phyloP scores from a whole-genome alignment of 2,797 vertebrate species.

The Mus caroli region DNA sequence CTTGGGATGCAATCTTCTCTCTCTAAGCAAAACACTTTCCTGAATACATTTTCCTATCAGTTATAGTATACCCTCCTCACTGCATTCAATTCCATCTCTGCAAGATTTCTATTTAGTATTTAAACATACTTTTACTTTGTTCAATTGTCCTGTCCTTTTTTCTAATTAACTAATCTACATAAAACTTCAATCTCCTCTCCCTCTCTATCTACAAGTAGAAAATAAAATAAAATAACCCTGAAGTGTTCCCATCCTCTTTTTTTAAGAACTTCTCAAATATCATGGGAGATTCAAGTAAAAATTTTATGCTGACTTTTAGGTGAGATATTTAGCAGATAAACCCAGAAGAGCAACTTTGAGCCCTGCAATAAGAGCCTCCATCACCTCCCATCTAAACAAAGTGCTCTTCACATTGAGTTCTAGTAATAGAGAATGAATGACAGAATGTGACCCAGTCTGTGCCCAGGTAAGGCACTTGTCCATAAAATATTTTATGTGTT shows the following conservation, averaged over 20 bases:
- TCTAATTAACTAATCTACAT: conserved; percentile 32
- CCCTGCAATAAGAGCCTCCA: background rate
- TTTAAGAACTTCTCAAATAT: background rate
- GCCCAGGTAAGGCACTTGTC: background rate
- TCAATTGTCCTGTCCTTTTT: background rate
- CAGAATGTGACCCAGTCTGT: background rate
- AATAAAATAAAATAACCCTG: background rate
- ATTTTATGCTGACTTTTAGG: background rate
- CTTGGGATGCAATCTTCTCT: background rate
- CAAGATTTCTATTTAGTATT: conserved; percentile 6
- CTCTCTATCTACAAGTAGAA: background rate
- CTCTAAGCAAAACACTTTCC: background rate
- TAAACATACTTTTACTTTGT: background rate
- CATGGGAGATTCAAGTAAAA: background rate
- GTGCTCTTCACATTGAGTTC: background rate
- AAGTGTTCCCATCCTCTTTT: background rate
- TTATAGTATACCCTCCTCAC: background rate
- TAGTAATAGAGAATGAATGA: background rate
- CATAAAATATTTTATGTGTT: background rate
- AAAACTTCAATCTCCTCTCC: background rate
- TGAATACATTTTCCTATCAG: background rate
- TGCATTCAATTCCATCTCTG: background rate
- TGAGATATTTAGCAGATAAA: background rate
- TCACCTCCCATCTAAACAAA: background rate
- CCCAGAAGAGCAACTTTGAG: background rate